A percentile compares a stretch with the other conserved stretches of the same genome.
Evolutionary conservation across 2,113 vertebrate genomes (phyloP).

Genomic region (Myocastor coypus): DNA sequence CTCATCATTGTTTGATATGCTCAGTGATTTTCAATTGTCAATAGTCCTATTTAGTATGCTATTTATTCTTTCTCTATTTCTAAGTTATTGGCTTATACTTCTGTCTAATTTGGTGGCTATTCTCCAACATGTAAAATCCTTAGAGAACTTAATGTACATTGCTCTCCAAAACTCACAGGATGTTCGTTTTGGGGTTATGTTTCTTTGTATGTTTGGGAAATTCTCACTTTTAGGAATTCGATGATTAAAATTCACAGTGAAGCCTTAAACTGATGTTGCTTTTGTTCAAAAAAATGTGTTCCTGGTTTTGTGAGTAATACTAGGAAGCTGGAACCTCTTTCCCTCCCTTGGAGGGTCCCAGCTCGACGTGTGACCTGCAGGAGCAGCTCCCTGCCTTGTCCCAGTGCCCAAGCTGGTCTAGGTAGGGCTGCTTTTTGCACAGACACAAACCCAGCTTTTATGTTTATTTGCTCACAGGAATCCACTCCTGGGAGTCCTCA

Average conservation of each 20-base stretch:
- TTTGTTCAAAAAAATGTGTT: neutral
- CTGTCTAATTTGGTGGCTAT: neutral
- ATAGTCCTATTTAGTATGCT: neutral
- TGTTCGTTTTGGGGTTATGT: neutral
- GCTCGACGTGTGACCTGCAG: too few relatives aligned
- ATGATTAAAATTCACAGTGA: neutral
- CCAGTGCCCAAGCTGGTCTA: neutral
- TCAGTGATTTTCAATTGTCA: neutral
- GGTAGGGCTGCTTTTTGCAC: neutral
- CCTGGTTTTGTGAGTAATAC: neutral
- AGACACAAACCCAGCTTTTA: neutral
- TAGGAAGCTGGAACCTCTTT: neutral
- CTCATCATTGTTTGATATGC: neutral
- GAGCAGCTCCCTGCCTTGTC: neutral
- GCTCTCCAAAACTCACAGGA: too few relatives aligned
- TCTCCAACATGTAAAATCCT: neutral
- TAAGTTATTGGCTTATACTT: neutral
- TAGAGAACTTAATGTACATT: neutral
- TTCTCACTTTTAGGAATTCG: neutral
- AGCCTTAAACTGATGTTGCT: neutral
- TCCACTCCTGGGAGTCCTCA: neutral
- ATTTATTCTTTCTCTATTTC: neutral
- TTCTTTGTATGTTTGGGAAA: neutral
- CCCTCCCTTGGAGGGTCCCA: neutral
- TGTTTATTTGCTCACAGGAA: constrained; percentile 31